phyloP scores from a whole-genome alignment of 2,888 invertebrate genomes.

The Pachycephus smyrnensis region DNA sequence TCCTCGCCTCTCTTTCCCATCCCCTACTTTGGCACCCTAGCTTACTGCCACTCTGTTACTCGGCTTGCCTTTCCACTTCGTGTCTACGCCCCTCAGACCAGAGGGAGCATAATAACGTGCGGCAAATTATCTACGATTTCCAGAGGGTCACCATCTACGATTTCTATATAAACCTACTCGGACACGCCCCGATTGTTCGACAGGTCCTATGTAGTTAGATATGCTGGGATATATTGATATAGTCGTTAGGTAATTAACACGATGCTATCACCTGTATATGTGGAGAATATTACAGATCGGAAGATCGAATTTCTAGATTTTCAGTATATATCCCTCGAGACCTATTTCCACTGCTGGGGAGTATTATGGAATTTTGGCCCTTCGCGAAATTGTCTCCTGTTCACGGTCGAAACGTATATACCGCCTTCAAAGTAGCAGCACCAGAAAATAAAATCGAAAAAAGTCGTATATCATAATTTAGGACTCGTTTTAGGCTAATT shows the following conservation, averaged over 20 bases:
- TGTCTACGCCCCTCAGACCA: background rate
- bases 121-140: background rate
- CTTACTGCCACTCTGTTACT: background rate
- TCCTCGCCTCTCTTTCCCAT: background rate
- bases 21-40: background rate
- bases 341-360: background rate
- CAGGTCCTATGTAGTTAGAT: no score
- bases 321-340: background rate
- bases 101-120: background rate
- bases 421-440: background rate
- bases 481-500: background rate
- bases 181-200: background rate
- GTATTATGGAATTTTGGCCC: background rate
- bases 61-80: background rate
- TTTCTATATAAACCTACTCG: background rate
- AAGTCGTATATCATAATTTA: no score
- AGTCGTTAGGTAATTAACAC: background rate
- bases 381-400: background rate
- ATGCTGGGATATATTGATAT: background rate
- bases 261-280: background rate
- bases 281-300: background rate
- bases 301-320: background rate
- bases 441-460: background rate
- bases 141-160: background rate
- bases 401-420: background rate